Percentiles rank a stretch among this genome's conserved stretches.
Conservation (phyloP, 92 coral and sea anemone genomes). For the Heteractis magnifica region DNA sequence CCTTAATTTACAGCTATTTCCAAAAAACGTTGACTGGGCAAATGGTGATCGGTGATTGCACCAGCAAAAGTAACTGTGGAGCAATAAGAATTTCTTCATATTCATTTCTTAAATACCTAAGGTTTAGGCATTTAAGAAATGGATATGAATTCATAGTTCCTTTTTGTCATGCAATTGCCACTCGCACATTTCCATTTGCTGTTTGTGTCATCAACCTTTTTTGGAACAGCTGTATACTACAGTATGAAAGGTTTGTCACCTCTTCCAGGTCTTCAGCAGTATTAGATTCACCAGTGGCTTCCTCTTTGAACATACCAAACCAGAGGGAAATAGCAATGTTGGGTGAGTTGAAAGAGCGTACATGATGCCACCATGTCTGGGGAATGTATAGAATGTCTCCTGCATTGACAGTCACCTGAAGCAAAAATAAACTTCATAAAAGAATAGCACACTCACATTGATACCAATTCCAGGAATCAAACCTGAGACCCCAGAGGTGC, state of each 20-base stretch:
- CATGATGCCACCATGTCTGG: constrained; percentile 99
- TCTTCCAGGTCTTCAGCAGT: background rate
- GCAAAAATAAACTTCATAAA: background rate
- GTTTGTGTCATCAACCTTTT: too few relatives aligned
- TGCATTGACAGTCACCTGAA: constrained; percentile 84
- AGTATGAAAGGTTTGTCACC: background rate
- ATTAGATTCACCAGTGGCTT: constrained; percentile 7
- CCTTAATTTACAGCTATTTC: too few relatives aligned
- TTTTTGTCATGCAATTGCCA: too few relatives aligned
- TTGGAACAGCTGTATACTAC: too few relatives aligned
- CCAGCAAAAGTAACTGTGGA: too few relatives aligned
- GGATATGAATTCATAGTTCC: too few relatives aligned
- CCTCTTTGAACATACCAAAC: constrained; percentile 78
- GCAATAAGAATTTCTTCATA: too few relatives aligned
- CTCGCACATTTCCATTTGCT: too few relatives aligned
- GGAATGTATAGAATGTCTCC: constrained; percentile 95
- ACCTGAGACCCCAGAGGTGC: background rate
- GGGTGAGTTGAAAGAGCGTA: constrained; percentile 88
- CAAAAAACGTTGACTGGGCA: too few relatives aligned
- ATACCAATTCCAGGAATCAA: background rate
- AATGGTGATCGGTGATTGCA: too few relatives aligned
- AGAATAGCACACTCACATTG: background rate
- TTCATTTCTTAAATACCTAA: too few relatives aligned
- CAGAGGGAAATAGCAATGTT: constrained; percentile 93
- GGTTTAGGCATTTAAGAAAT: too few relatives aligned